Conservation (phyloP, 2,888 invertebrate species). For the Morpho deidamia region DNA sequence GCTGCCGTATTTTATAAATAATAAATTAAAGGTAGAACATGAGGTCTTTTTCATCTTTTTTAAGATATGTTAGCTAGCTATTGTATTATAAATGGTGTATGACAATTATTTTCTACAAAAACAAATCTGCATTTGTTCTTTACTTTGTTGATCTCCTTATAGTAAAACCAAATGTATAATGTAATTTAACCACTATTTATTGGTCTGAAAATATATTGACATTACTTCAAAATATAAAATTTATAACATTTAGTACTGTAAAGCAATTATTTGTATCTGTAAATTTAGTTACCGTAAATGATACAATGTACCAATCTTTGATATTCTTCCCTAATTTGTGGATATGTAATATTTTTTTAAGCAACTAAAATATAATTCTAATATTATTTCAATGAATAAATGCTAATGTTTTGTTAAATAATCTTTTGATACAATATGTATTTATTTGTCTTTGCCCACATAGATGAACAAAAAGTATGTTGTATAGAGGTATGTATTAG, state of each 20-base stretch:
- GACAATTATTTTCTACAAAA: slow-evolving; percentile 69
- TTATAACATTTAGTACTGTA: background rate
- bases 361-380: slow-evolving; percentile 55
- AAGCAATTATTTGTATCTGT: slow-evolving; percentile 7
- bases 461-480: too few relatives aligned
- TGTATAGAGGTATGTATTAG: too few relatives aligned
- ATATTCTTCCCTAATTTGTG: background rate
- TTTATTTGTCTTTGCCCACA: background rate
- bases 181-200: slow-evolving; percentile 13
- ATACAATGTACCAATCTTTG: slow-evolving; percentile 28
- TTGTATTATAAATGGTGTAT: slow-evolving; percentile 72
- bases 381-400: slow-evolving; percentile 62
- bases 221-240: slow-evolving; percentile 1
- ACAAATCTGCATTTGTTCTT: slow-evolving; percentile 69
- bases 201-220: slow-evolving; percentile 13
- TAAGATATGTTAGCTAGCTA: slow-evolving; percentile 74
- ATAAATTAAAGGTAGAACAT: slow-evolving; percentile 65
- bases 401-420: slow-evolving; percentile 50
- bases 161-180: slow-evolving; percentile 21
- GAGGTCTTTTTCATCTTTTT: slow-evolving; percentile 76
- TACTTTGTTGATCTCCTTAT: slow-evolving; percentile 33
- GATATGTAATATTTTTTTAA: slow-evolving; percentile 33
- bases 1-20: slow-evolving; percentile 77
- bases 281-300: slow-evolving; percentile 20
- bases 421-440: slow-evolving; percentile 47